Percentiles rank a stretch among this genome's conserved stretches.
These are phyloP conservation scores for Cybosia mesomella DNA, from an alignment of 2,888 invertebrate genomes.

Conservation along the genomic window DNA sequence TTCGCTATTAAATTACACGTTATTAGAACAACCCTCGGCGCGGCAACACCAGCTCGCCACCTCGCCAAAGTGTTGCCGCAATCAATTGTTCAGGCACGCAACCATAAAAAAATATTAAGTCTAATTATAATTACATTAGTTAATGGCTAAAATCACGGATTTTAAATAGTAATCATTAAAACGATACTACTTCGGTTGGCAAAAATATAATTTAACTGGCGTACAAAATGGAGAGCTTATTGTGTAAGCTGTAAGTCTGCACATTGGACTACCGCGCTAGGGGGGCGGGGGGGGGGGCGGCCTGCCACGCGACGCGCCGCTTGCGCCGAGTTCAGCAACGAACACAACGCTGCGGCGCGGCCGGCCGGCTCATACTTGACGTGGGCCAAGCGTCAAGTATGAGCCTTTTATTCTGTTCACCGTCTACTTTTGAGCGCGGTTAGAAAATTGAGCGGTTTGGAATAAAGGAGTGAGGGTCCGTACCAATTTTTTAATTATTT, in stretches of 20 bases:
- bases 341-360: neutral
- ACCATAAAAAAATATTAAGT: neutral
- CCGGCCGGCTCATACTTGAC: too few species aligned
- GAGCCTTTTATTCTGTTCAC: too few species aligned
- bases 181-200: conserved; percentile 1
- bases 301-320: neutral
- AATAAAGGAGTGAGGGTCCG: too few species aligned
- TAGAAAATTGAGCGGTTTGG: too few species aligned
- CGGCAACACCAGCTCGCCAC: too few species aligned
- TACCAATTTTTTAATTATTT: too few species aligned
- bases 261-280: neutral
- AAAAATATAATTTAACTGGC: conserved; percentile 3
- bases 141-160: neutral
- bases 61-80: too few species aligned
- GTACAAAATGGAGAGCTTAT: neutral
- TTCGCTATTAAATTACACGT: conserved; percentile 37
- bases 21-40: neutral
- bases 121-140: neutral
- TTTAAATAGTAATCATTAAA: neutral
- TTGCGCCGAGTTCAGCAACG: neutral
- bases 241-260: too few species aligned
- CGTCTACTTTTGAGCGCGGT: too few species aligned
- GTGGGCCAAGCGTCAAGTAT: too few species aligned
- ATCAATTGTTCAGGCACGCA: too few species aligned
- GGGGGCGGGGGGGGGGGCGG: neutral